phyloP scores from a whole-genome alignment of 2,797 vertebrate species.

The Lateolabrax maculatus region DNA sequence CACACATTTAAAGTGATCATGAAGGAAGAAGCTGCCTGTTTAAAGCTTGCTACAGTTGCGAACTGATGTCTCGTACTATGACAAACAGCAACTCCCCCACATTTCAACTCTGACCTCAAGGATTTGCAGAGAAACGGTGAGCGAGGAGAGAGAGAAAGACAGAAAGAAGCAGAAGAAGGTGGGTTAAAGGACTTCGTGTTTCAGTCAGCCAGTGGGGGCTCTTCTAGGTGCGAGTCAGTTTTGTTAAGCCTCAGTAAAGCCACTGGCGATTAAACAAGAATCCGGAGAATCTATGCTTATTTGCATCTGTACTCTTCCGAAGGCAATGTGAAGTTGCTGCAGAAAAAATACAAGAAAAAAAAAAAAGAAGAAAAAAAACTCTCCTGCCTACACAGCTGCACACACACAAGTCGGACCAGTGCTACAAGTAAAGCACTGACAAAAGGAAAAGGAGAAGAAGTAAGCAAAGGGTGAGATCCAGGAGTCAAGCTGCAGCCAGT shows the following conservation, averaged over 20 bases:
- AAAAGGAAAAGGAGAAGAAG: constrained; percentile 12
- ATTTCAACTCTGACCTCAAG: constrained; percentile 74
- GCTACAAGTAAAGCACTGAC: constrained; percentile 36
- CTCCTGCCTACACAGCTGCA: constrained; percentile 36
- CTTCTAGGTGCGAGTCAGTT: constrained; percentile 41
- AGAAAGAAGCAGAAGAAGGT: constrained; percentile 64
- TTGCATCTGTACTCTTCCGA: constrained; percentile 29
- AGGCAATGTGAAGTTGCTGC: constrained; percentile 37
- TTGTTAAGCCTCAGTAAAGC: constrained; percentile 44
- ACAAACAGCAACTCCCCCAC: constrained; percentile 61
- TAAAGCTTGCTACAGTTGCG: constrained; percentile 45
- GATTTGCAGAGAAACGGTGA: constrained; percentile 56
- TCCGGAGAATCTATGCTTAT: constrained; percentile 23
- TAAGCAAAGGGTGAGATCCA: constrained; percentile 20
- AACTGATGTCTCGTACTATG: constrained; percentile 52
- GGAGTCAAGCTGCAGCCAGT: constrained; percentile 76
- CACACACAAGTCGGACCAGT: constrained; percentile 23
- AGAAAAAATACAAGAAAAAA: not conserved
- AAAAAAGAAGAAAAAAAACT: constrained; percentile 18
- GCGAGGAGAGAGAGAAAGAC: constrained; percentile 36
- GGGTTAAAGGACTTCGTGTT: constrained; percentile 63
- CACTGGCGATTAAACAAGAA: no score
- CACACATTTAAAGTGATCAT: constrained; percentile 50
- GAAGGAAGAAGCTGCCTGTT: constrained; percentile 55
- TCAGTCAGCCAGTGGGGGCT: constrained; percentile 49